Percentiles rank a stretch among this genome's conserved stretches.
Evolutionary conservation across 2,888 invertebrate species (phyloP).

Genomic region (Gryllus longicercus): DNA sequence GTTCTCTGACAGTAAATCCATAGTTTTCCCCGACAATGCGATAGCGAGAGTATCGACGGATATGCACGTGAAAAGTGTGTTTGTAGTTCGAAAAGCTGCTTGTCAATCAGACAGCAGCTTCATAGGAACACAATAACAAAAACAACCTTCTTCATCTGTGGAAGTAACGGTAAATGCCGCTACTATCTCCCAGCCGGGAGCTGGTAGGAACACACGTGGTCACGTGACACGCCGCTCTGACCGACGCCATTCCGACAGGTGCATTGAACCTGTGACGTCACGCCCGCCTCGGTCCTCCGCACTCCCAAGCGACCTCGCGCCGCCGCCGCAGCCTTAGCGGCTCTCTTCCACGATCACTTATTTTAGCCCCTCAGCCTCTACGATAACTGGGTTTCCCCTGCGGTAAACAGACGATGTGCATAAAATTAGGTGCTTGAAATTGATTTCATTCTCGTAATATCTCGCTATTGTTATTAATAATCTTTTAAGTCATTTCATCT

Average conservation of each 20-base stretch:
- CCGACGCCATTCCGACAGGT: conserved; percentile 17
- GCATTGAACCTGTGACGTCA: conserved; percentile 17
- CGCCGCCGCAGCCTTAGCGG: not conserved
- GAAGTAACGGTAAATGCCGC: conserved; percentile 17
- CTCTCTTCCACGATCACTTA: not conserved
- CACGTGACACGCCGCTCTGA: conserved; percentile 9
- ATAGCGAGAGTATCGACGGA: not conserved
- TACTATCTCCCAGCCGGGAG: conserved; percentile 17
- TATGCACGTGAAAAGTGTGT: not conserved
- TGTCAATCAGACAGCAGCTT: not conserved
- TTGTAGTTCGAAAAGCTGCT: not conserved
- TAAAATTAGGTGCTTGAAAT: not conserved
- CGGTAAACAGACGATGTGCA: not conserved
- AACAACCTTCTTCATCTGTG: conserved; percentile 2
- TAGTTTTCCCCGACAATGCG: not conserved
- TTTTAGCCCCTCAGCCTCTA: not conserved
- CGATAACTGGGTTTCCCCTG: not conserved
- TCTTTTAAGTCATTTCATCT: too few relatives aligned
- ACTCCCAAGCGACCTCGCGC: not conserved
- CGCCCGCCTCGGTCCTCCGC: not conserved
- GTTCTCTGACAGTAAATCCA: not conserved
- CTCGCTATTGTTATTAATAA: not conserved
- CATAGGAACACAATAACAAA: not conserved
- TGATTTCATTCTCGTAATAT: not conserved
- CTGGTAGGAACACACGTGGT: conserved; percentile 6